These are phyloP conservation scores for Acanthosepion lycidas DNA, from an alignment of 2,888 invertebrate species.

Conservation along the genomic window DNA sequence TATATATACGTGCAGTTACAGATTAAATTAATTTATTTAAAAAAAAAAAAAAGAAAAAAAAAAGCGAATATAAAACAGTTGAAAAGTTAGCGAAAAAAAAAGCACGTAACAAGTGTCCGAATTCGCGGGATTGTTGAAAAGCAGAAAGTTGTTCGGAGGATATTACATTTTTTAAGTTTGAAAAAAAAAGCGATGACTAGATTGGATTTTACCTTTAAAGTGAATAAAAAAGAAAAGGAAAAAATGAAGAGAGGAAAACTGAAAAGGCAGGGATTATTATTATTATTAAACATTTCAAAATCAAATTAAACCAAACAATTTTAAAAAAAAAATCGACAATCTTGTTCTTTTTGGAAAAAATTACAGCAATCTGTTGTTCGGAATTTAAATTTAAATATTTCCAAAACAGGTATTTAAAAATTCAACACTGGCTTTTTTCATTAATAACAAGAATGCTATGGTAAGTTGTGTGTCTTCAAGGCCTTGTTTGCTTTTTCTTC, in stretches of 20 bases:
- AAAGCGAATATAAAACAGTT: no score
- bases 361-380: background rate
- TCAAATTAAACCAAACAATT: background rate
- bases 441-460: background rate
- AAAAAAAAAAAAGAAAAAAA: no score
- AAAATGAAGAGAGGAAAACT: background rate
- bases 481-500: slow-evolving; percentile 15
- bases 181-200: background rate
- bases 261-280: background rate
- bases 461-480: background rate
- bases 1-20: no score
- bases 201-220: background rate
- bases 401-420: background rate
- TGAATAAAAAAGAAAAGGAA: background rate
- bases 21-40: no score
- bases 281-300: background rate
- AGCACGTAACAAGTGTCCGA: background rate
- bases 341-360: background rate
- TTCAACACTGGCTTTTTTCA: background rate
- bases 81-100: background rate
- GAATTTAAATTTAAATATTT: background rate
- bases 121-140: background rate
- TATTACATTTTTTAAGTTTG: no score
- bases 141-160: no score
- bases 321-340: background rate